These are phyloP conservation scores for Pogoniulus pusillus DNA, from an alignment of 2,797 vertebrate genomes.

Conservation along the genomic window DNA sequence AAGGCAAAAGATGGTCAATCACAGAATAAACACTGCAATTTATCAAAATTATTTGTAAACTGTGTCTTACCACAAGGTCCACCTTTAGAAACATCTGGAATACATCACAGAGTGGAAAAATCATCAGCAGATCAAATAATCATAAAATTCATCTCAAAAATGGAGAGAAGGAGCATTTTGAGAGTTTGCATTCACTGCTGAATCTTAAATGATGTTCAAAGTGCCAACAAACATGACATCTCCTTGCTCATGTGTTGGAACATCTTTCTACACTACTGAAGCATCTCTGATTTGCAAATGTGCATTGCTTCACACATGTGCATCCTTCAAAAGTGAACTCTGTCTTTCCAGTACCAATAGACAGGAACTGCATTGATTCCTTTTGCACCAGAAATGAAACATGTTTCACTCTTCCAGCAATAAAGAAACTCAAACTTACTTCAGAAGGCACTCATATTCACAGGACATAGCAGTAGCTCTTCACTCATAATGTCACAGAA, in stretches of 20 bases:
- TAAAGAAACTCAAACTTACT: not conserved
- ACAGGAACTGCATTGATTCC: not conserved
- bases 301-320: not conserved
- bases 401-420: not conserved
- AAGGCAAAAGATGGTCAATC: not conserved
- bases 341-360: not conserved
- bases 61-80: not conserved
- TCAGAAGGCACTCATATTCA: not conserved
- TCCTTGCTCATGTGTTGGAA: not conserved
- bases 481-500: not conserved
- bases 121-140: not conserved
- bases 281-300: not conserved
- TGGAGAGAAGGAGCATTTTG: not conserved
- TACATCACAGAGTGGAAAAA: conserved; percentile 19
- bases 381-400: not conserved
- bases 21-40: not conserved
- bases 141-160: not conserved
- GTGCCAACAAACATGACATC: not conserved
- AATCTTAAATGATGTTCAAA: not conserved
- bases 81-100: not conserved
- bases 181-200: not conserved
- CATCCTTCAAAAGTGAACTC: not conserved
- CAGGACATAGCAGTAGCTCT: not conserved
- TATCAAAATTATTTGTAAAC: not conserved
- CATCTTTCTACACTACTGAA: not conserved